A percentile compares a stretch with the other conserved stretches of the same genome.
Evolutionary conservation across 2,888 invertebrate genomes (phyloP).

Genomic region (Ischnura elegans): DNA sequence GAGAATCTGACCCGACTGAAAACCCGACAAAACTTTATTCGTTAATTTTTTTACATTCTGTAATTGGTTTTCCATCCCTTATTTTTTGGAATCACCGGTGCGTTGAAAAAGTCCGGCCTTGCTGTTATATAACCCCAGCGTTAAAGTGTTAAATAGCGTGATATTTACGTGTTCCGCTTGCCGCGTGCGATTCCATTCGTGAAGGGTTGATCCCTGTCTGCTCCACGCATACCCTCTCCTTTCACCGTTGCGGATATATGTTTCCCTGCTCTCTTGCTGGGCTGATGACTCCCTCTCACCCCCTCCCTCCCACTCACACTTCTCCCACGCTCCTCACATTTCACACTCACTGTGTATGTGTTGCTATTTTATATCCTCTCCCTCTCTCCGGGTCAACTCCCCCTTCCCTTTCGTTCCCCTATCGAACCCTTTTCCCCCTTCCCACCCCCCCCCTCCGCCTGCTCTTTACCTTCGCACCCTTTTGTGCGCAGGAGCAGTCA

Average conservation of each 20-base stretch:
- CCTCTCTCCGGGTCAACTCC: conserved; percentile 1
- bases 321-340: neutral
- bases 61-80: no score
- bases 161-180: neutral
- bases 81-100: no score
- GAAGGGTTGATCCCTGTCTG: neutral
- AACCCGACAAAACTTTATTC: no score
- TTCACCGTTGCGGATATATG: neutral
- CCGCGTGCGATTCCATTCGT: neutral
- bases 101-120: no score
- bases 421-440: conserved; percentile 2
- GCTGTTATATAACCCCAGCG: no score
- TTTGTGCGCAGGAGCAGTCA: conserved; percentile 52
- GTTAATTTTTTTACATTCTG: no score
- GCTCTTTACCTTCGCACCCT: neutral
- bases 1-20: no score
- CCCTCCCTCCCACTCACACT: neutral
- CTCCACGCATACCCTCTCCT: no score
- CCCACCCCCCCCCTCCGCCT: neutral
- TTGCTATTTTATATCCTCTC: neutral
- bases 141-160: neutral
- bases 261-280: neutral
- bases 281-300: conserved; percentile 2
- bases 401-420: neutral
- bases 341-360: conserved; percentile 7